Evolutionary conservation across 2,888 invertebrate genomes (phyloP).

Genomic region (Chydorus sphaericus): DNA sequence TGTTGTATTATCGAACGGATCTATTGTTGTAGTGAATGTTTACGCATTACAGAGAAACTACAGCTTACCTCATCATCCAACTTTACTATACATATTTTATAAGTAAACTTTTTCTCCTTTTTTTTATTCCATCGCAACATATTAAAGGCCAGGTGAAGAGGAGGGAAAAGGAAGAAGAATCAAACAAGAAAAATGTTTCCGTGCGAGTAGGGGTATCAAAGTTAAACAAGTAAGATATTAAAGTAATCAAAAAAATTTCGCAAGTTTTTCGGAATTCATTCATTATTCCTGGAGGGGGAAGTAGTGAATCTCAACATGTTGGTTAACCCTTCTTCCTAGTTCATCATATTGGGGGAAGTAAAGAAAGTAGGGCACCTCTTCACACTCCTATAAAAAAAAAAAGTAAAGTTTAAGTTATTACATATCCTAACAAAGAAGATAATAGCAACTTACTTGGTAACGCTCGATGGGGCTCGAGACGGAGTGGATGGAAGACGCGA

Average conservation of each 20-base stretch:
- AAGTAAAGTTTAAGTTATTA: neutral
- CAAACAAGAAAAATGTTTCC: neutral
- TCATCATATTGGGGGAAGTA: conserved; percentile 1
- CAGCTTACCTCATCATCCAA: neutral
- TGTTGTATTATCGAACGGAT: conserved; percentile 2
- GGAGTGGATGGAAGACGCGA: too few species aligned
- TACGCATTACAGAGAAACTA: too few species aligned
- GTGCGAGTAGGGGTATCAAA: neutral
- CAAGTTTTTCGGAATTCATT: too few species aligned
- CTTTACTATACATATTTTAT: neutral
- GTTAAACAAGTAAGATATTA: neutral
- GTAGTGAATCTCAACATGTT: neutral
- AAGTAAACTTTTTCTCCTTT: neutral
- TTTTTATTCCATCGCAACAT: conserved; percentile 2
- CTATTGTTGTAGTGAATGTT: conserved; percentile 1
- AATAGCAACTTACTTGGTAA: neutral
- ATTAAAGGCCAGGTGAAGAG: neutral
- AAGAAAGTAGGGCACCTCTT: neutral
- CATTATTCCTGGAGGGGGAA: neutral
- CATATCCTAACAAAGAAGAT: neutral
- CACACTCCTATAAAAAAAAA: neutral
- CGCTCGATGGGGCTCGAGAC: neutral
- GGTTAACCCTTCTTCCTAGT: too few species aligned
- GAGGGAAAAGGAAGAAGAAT: neutral
- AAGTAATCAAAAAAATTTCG: neutral